Percentiles rank a stretch among this genome's conserved stretches.
These are phyloP conservation scores for Hybos culiciformis DNA, from an alignment of 2,888 invertebrate genomes.

Conservation along the genomic window DNA sequence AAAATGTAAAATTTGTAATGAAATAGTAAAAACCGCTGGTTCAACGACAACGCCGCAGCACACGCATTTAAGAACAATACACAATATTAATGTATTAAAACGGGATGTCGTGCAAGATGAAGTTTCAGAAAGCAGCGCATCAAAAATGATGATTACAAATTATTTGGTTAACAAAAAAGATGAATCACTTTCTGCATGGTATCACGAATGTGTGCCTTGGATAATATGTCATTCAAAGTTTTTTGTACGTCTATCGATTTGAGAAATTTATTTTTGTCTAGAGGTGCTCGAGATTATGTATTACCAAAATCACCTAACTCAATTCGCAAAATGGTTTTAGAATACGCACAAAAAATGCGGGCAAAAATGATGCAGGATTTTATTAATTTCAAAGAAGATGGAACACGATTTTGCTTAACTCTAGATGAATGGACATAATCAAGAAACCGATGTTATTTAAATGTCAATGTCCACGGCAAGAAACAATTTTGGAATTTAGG, in stretches of 20 bases:
- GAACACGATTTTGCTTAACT: constrained; percentile 33
- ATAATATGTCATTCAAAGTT: constrained; percentile 5
- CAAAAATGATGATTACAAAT: constrained; percentile 5
- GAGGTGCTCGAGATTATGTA: constrained; percentile 3
- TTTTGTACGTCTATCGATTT: constrained; percentile 5
- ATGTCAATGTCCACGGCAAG: not conserved
- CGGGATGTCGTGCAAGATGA: not conserved
- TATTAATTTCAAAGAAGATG: constrained; percentile 12
- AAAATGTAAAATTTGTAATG: constrained; percentile 5
- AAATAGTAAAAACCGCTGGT: constrained; percentile 5
- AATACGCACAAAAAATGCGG: constrained; percentile 5
- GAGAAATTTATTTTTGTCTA: constrained; percentile 1
- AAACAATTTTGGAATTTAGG: not conserved
- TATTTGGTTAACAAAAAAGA: constrained; percentile 3
- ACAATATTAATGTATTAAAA: constrained; percentile 2
- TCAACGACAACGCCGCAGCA: constrained; percentile 2
- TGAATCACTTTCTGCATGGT: constrained; percentile 5
- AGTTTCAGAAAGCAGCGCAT: constrained; percentile 1
- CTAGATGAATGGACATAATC: not conserved
- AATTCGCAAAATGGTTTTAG: constrained; percentile 6
- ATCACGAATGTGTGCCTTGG: constrained; percentile 3
- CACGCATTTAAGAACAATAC: constrained; percentile 6
- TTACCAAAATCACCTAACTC: constrained; percentile 6
- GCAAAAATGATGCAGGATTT: constrained; percentile 4
- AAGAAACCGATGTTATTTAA: not conserved